Evolutionary conservation across 2,113 vertebrate species (phyloP).

Genomic region (Dicrurus megarhynchus): DNA sequence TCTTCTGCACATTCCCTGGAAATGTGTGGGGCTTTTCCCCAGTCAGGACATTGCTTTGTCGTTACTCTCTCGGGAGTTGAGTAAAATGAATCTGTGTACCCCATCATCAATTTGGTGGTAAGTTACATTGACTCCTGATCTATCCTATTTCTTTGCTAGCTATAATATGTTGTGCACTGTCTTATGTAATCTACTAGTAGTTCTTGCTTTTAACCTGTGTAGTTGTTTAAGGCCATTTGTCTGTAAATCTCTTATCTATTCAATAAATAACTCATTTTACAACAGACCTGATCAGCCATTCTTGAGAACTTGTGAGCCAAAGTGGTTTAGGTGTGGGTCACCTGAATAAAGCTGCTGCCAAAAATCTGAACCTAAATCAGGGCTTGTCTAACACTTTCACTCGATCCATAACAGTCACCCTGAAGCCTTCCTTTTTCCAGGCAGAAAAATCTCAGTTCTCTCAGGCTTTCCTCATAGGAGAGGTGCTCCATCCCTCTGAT

Average conservation of each 20-base stretch:
- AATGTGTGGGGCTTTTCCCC: neutral
- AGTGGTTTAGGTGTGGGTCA: neutral
- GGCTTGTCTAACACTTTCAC: too few species aligned
- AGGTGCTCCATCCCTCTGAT: neutral
- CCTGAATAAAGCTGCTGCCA: neutral
- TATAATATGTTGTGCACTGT: neutral
- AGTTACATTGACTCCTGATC: neutral
- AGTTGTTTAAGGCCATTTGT: neutral
- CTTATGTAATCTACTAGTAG: too few species aligned
- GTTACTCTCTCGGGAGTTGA: rapidly evolving
- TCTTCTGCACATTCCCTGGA: neutral
- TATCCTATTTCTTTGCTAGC: neutral
- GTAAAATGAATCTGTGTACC: neutral
- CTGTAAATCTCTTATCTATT: neutral
- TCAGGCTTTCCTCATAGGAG: neutral
- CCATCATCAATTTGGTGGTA: neutral
- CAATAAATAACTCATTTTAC: neutral
- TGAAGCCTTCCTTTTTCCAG: neutral
- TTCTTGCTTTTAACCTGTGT: neutral
- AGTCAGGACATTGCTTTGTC: rapidly evolving
- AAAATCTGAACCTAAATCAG: neutral
- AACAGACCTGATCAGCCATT: neutral
- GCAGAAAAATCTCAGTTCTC: neutral
- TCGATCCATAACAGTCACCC: neutral
- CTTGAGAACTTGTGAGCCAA: neutral